Evolutionary conservation across 2,797 vertebrate genomes (phyloP).

Genomic region (Gymnothorax javanicus): DNA sequence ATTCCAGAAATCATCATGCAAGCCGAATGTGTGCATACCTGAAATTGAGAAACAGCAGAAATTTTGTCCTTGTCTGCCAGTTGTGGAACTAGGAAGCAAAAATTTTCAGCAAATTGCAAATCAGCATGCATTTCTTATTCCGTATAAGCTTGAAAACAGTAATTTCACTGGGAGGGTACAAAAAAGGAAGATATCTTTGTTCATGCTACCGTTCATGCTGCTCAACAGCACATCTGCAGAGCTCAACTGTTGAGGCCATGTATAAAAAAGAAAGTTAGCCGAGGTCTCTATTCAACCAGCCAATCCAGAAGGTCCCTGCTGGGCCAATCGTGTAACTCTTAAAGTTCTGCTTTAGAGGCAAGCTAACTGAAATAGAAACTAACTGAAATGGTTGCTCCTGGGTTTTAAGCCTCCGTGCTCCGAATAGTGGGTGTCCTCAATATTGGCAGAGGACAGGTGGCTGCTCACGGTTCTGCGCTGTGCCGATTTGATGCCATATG

Average conservation of each 20-base stretch:
- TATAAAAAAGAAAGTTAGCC: conserved; percentile 22
- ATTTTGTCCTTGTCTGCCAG: conserved; percentile 50
- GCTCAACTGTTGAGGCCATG: conserved; percentile 33
- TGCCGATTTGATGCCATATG: background rate
- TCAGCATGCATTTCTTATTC: background rate
- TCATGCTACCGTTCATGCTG: conserved; percentile 48
- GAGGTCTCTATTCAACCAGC: conserved; percentile 23
- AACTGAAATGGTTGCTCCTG: too few relatives aligned
- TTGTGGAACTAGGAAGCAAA: conserved; percentile 44
- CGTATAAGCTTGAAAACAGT: background rate
- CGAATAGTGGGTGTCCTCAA: conserved; percentile 19
- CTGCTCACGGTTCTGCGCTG: background rate
- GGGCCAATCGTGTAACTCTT: conserved; percentile 11
- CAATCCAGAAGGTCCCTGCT: conserved; percentile 21
- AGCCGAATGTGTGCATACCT: conserved; percentile 50
- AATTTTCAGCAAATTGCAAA: conserved; percentile 1
- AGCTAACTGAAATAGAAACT: conserved; percentile 34
- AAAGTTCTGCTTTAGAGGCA: conserved; percentile 17
- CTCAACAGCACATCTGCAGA: conserved; percentile 23
- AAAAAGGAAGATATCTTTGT: background rate
- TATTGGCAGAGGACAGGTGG: background rate
- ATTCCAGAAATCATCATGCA: background rate
- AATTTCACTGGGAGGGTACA: background rate
- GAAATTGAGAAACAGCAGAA: conserved; percentile 51
- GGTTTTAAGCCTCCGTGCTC: background rate